Evolutionary conservation across 2,888 invertebrate genomes (phyloP), one percentile per base, ranked within the genome.

Genomic region (Tricholauxania praeusta): DNA sequence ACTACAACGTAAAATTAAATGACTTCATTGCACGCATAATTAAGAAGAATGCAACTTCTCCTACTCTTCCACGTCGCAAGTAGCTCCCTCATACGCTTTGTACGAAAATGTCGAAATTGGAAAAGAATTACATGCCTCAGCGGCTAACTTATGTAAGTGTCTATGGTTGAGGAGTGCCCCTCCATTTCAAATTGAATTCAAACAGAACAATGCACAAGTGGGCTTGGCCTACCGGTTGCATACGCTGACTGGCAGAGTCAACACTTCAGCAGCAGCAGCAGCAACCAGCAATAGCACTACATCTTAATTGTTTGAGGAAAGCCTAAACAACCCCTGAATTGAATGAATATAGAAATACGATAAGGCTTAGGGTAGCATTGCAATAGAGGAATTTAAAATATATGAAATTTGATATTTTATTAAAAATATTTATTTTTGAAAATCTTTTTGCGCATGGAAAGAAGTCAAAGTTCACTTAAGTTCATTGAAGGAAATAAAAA

Each of bases 21-120:
- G 84, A 80, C 81, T 82, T 79, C 72, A 75, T 80, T 79, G 79
- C 84, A 84, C 83, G 84, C 83, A 84, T 82, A 82, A 83, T 83
- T 83, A 57, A 67, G 67, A 67, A 28, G 32, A 32, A 60, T 12
- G 60, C 32, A 60, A 22, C 19, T 8, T 15, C 32, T 32, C 39
- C 32, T 7, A 4, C 32, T 8, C 17, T 22, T n/a, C 60, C 14
- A 6, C 17, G 59, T 15, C 17, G 59, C 22, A 17, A 32, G 8
- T 5, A 15, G 17, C n/a, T 53, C n/a, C 39, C 17, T 28, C 68
- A 49, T 12, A 47, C 48, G 7, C 22, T 22, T 39, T 17, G 39
- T 32, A 14, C 17, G n/a, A 52, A 15, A 66, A 28, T 28, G 22
- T 39, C 19, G 14, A 48, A 57, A 57, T 68, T 48, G 67, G 22